A percentile compares a stretch with the other conserved stretches of the same genome.
Conservation (phyloP, 2,888 invertebrate genomes). For the Apamea monoglypha region DNA sequence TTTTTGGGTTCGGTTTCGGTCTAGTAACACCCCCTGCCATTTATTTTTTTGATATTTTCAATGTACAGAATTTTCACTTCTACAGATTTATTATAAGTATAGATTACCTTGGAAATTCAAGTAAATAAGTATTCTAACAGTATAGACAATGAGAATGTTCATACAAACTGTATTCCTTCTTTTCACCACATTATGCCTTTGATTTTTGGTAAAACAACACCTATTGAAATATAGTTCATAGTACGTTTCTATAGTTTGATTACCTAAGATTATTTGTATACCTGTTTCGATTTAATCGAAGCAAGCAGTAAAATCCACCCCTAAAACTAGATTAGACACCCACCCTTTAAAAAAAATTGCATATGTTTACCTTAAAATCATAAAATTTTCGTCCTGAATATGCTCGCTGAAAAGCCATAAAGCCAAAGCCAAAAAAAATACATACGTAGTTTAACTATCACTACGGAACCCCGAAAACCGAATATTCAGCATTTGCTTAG, state of each 20-base stretch:
- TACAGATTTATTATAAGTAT: no score
- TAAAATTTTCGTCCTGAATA: neutral
- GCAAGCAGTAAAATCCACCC: neutral
- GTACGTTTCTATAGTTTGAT: neutral
- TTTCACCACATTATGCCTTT: no score
- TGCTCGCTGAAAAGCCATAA: neutral
- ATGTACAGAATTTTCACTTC: no score
- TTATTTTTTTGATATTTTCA: no score
- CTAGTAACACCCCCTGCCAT: no score
- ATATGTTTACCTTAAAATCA: neutral
- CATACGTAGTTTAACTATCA: neutral
- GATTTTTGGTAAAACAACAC: neutral
- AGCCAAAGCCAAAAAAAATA: no score
- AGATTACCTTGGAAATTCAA: no score
- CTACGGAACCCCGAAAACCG: conserved; percentile 18
- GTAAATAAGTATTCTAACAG: no score
- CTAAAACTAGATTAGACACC: neutral
- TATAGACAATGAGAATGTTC: no score
- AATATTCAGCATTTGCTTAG: neutral
- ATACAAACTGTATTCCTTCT: no score
- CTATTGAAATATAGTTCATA: neutral
- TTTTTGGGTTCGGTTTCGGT: no score
- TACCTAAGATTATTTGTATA: neutral
- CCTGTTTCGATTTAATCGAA: neutral
- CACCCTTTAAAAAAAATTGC: neutral